Percentiles rank a stretch among this genome's conserved stretches.
phyloP scores from a whole-genome alignment of 2,113 vertebrate species.

The human (Homo sapiens) region DNA sequence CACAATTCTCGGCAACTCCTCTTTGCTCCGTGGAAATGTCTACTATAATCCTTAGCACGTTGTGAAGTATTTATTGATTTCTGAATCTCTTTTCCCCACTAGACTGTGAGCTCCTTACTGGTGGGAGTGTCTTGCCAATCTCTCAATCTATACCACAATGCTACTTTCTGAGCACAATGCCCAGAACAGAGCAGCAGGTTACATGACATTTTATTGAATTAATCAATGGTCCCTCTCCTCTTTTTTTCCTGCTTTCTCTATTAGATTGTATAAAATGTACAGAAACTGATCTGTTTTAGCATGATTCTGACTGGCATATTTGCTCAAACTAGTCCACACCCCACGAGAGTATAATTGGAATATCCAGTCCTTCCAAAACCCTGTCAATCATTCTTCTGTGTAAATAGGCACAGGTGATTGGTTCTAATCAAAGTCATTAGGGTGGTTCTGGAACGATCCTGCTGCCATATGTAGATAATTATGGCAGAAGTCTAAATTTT shows the following conservation, averaged over 20 bases:
- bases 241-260: not conserved
- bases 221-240: not conserved
- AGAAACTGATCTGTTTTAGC: constrained; percentile 12
- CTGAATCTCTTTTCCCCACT: not conserved
- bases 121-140: not conserved
- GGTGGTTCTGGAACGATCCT: constrained; percentile 65
- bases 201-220: not conserved
- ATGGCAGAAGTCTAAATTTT: constrained; percentile 66
- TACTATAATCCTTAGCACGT: not conserved
- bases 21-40: not conserved
- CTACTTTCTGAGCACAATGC: not conserved
- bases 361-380: constrained; percentile 61
- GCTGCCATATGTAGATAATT: constrained; percentile 75
- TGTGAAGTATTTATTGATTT: not conserved
- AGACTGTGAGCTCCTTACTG: not conserved
- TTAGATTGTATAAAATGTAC: constrained; percentile 9
- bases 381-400: constrained; percentile 67
- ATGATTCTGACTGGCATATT: constrained; percentile 17
- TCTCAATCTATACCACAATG: not conserved
- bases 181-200: not conserved
- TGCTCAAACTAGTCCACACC: constrained; percentile 24
- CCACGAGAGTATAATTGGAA: constrained; percentile 48
- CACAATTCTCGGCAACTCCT: not conserved
- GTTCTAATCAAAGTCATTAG: constrained; percentile 77
- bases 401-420: constrained; percentile 73